phyloP scores from a whole-genome alignment of 2,888 invertebrate species.

The Nephrotoma appendiculata region DNA sequence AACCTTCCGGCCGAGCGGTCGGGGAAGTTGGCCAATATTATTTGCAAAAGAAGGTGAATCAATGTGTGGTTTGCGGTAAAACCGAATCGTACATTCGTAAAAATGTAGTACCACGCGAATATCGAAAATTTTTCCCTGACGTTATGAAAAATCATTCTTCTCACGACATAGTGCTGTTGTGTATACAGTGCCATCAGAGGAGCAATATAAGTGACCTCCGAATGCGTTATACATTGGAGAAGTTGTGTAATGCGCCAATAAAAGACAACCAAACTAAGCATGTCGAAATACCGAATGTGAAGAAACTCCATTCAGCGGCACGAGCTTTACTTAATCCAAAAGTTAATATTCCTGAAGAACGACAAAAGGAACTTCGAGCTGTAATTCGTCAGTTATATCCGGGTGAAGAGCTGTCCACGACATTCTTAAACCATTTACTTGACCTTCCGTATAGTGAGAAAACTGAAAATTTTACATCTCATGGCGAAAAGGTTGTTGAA shows the following conservation, averaged over 20 bases:
- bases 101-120: slow-evolving; percentile 71
- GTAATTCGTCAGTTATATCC: slow-evolving; percentile 38
- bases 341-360: slow-evolving; percentile 36
- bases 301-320: slow-evolving; percentile 41
- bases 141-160: slow-evolving; percentile 68
- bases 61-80: slow-evolving; percentile 65
- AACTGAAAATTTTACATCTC: slow-evolving; percentile 36
- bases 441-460: background rate
- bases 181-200: slow-evolving; percentile 51
- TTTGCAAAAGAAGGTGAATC: slow-evolving; percentile 52
- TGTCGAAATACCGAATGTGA: slow-evolving; percentile 28
- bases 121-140: slow-evolving; percentile 58
- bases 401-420: slow-evolving; percentile 14
- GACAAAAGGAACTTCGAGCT: slow-evolving; percentile 35
- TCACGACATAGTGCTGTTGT: slow-evolving; percentile 64
- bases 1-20: slow-evolving; percentile 58
- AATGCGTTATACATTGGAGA: slow-evolving; percentile 43
- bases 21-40: slow-evolving; percentile 60
- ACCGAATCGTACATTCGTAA: slow-evolving; percentile 55
- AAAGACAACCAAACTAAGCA: slow-evolving; percentile 24
- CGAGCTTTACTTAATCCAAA: slow-evolving; percentile 37
- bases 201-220: slow-evolving; percentile 49
- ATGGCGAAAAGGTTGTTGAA: slow-evolving; percentile 44
- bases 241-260: slow-evolving; percentile 48
- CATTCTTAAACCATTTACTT: background rate